These are phyloP conservation scores for Coreoperca whiteheadi DNA, from an alignment of 2,113 vertebrate genomes.

Conservation along the genomic window DNA sequence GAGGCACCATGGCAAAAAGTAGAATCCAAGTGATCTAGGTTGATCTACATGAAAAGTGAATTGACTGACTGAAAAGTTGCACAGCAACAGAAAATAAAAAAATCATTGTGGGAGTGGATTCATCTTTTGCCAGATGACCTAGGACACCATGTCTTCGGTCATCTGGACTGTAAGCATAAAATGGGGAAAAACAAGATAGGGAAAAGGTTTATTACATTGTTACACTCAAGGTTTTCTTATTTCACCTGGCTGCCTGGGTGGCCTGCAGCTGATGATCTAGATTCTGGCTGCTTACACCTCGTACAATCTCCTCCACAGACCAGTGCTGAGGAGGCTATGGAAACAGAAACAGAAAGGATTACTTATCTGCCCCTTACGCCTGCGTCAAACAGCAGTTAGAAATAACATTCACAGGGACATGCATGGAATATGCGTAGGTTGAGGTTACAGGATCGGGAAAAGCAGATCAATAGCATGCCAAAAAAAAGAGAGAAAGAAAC, in stretches of 20 bases:
- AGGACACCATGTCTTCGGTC: neutral
- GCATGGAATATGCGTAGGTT: neutral
- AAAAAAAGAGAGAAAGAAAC: neutral
- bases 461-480: neutral
- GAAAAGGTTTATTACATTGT: neutral
- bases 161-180: neutral
- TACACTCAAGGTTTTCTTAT: neutral
- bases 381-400: neutral
- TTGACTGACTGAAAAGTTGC: neutral
- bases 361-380: neutral
- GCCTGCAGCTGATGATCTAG: conserved; percentile 89
- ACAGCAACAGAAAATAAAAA: neutral
- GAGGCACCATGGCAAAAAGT: too few species aligned
- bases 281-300: conserved; percentile 85
- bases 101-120: neutral
- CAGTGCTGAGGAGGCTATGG: conserved; percentile 85
- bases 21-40: neutral
- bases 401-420: conserved; percentile 19
- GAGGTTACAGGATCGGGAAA: neutral
- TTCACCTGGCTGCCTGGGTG: conserved; percentile 91
- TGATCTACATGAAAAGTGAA: neutral
- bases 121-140: neutral
- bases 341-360: conserved; percentile 31
- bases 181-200: neutral
- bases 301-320: conserved; percentile 91